phyloP scores from a whole-genome alignment of 30 jellyfish, hydroid and myxozoan genomes.

The Cassiopea andromeda region DNA sequence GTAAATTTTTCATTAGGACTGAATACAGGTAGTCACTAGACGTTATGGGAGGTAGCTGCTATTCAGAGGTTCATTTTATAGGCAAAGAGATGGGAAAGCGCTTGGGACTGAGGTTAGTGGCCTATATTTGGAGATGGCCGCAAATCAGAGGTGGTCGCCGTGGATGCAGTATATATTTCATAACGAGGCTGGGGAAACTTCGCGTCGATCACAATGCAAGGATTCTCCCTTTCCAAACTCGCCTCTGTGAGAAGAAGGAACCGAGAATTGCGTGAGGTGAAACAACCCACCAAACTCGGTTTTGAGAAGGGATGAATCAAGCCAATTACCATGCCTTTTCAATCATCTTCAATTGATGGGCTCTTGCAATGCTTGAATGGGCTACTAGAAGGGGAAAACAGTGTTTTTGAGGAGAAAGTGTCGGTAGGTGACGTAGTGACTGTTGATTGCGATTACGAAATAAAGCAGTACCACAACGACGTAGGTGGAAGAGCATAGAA shows the following conservation, averaged over 20 bases:
- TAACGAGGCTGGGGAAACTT: conserved; percentile 21
- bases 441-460: conserved; percentile 25
- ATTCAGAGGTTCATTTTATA: too few species aligned
- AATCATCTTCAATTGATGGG: conserved; percentile 42
- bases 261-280: conserved; percentile 62
- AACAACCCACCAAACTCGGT: conserved; percentile 52
- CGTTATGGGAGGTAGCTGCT: too few species aligned
- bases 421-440: conserved; percentile 44
- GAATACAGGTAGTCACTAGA: too few species aligned
- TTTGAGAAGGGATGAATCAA: conserved; percentile 62
- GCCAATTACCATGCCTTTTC: conserved; percentile 51
- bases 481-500: too few species aligned
- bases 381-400: conserved; percentile 46
- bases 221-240: conserved; percentile 2
- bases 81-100: too few species aligned
- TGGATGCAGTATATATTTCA: not conserved
- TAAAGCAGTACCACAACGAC: not conserved
- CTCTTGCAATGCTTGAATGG: conserved; percentile 37
- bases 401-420: conserved; percentile 41
- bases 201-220: conserved; percentile 4
- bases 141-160: too few species aligned
- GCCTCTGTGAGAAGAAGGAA: not conserved
- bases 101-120: too few species aligned
- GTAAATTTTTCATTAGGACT: too few species aligned
- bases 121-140: too few species aligned